These are phyloP conservation scores for Lycocerus yunnanus DNA, from an alignment of 2,888 invertebrate species.

Conservation along the genomic window DNA sequence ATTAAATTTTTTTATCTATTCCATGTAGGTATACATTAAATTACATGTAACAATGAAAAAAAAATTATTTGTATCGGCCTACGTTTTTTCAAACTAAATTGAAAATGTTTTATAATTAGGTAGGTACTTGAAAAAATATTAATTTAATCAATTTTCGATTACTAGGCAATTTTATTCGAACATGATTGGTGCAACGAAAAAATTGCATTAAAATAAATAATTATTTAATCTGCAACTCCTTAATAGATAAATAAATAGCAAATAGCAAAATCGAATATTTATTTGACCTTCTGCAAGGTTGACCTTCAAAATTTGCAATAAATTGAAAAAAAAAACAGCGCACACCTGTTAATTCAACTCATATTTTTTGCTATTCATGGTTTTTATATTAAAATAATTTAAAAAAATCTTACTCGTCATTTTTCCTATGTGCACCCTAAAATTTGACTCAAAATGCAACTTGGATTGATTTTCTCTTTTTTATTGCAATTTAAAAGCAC, in stretches of 20 bases:
- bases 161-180: neutral
- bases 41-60: neutral
- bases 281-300: constrained; percentile 16
- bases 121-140: neutral
- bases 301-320: constrained; percentile 6
- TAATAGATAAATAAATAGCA: neutral
- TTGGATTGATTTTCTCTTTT: neutral
- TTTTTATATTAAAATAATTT: neutral
- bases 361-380: neutral
- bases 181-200: neutral
- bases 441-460: neutral
- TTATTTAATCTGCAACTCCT: neutral
- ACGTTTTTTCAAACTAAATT: neutral
- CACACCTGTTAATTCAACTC: neutral
- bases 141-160: neutral
- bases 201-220: neutral
- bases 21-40: too few species aligned
- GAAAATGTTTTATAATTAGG: neutral
- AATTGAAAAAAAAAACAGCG: neutral
- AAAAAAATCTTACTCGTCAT: neutral
- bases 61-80: neutral
- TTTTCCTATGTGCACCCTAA: neutral
- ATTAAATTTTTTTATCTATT: neutral
- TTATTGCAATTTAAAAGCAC: neutral
- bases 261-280: neutral